A percentile compares a stretch with the other conserved stretches of the same genome.
Evolutionary conservation across 1,140 invertebrate species (phyloP).

Genomic region (Brachionus koreanus): DNA sequence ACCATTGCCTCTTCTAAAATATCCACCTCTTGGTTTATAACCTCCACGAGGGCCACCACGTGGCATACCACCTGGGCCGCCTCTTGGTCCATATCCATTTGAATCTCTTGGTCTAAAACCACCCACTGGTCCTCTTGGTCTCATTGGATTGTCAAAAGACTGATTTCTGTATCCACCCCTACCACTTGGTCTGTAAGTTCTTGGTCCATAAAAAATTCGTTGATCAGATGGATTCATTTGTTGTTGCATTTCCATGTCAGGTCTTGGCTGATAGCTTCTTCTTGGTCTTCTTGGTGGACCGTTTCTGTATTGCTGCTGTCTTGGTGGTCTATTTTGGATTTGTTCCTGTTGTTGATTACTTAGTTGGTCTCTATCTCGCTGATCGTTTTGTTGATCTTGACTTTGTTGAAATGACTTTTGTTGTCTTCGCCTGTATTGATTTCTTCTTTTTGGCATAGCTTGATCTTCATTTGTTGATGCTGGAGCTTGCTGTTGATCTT

Average conservation of each 20-base stretch:
- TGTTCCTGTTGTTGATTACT: too few relatives aligned
- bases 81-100: conserved; percentile 1
- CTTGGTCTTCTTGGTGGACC: too few relatives aligned
- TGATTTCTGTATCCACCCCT: background rate
- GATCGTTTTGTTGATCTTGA: background rate
- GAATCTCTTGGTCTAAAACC: conserved; percentile 17
- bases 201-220: background rate
- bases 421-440: too few relatives aligned
- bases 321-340: background rate
- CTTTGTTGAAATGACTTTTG: too few relatives aligned
- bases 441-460: too few relatives aligned
- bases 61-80: background rate
- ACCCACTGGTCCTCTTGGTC: conserved; percentile 16
- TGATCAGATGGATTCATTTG: background rate
- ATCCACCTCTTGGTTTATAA: conserved; percentile 8
- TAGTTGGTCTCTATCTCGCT: too few relatives aligned
- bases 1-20: background rate
- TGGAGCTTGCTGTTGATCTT: too few relatives aligned
- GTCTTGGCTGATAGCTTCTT: conserved; percentile 20
- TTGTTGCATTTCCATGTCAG: background rate
- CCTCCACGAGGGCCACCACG: background rate
- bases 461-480: too few relatives aligned
- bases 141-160: background rate
- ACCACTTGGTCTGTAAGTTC: conserved; percentile 19
- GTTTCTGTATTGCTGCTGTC: background rate